Base-by-base conservation (phyloP, 2,888 invertebrate genomes). In the Mystacides longicornis region DNA sequence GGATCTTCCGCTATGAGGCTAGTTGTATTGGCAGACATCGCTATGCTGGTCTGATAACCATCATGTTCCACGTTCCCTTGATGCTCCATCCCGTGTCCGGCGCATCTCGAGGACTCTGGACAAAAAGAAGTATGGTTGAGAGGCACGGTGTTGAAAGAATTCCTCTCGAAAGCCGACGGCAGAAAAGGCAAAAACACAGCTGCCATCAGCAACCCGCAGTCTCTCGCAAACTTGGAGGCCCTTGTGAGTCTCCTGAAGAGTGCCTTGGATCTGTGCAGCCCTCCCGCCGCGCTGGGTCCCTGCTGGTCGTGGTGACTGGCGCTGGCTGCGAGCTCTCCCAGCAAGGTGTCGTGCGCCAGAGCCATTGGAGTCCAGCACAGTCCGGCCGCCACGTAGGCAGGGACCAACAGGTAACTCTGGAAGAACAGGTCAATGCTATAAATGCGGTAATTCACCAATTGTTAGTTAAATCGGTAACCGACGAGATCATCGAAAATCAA, bases 361-460 rank as follows among this genome's bases (percentile, higher is more conserved):
- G 81, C 79, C 65, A 81, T 71, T 54, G 79, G 82, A 1, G 81
- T 79, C 62, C 81, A 71, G 55, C 79, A 69, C 2, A 82, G 62
- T 1, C 88, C 88, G 52, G 81, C 68, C n/a, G 78, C 53, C 19
- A 77, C 60, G 56, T 80, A 80, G 0, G 72, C 74, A 14, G 80
- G 79, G 52, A 79, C 62, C 53, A 81, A 65, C n/a, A 80, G 68
- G 62, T 74, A 79, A 21, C 78, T 69, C 60, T 71, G 72, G 27
- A 77, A 81, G n/a, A n/a, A n/a, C n/a, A n/a, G n/a, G n/a, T n/a
- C n/a, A n/a, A n/a, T n/a, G n/a, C n/a, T n/a, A n/a, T n/a, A n/a
- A n/a, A n/a, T n/a, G n/a, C n/a, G n/a, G n/a, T n/a, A n/a, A n/a
- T n/a, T n/a, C n/a, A n/a, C n/a, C n/a, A n/a, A n/a, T n/a, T n/a